phyloP scores from a whole-genome alignment of 2,888 invertebrate genomes.

The Cetonia aurata region DNA sequence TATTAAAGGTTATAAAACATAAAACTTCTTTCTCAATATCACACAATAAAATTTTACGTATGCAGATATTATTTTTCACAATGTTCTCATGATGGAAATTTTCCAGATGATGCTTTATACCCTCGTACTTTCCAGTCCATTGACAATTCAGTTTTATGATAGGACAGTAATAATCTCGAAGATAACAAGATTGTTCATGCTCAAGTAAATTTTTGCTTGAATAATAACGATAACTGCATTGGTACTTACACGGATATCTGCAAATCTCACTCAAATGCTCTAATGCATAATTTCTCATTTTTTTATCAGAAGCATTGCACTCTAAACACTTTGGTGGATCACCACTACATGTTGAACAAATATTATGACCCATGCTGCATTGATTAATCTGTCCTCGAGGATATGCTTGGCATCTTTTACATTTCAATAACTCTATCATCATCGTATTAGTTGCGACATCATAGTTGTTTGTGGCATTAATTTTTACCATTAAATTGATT shows the following conservation, averaged over 20 bases:
- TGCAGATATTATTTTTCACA: neutral
- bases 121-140: neutral
- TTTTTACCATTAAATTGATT: constrained; percentile 9
- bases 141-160: neutral
- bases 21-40: constrained; percentile 5
- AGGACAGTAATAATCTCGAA: neutral
- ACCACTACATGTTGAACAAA: neutral
- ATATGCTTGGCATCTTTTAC: constrained; percentile 2
- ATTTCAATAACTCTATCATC: constrained; percentile 3
- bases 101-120: neutral
- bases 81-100: neutral
- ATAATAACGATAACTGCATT: constrained; percentile 1
- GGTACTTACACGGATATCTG: constrained; percentile 6
- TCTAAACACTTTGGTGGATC: neutral
- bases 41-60: neutral
- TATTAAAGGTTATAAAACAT: constrained; percentile 2
- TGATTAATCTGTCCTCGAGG: constrained; percentile 8
- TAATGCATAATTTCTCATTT: constrained; percentile 16
- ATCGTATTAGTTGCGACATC: neutral
- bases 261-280: neutral
- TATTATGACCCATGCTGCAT: constrained; percentile 7
- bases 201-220: constrained; percentile 17
- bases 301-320: neutral
- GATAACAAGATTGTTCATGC: constrained; percentile 5
- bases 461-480: neutral